Base-by-base conservation (phyloP, 2,113 vertebrate species). In the Sander vitreus region DNA sequence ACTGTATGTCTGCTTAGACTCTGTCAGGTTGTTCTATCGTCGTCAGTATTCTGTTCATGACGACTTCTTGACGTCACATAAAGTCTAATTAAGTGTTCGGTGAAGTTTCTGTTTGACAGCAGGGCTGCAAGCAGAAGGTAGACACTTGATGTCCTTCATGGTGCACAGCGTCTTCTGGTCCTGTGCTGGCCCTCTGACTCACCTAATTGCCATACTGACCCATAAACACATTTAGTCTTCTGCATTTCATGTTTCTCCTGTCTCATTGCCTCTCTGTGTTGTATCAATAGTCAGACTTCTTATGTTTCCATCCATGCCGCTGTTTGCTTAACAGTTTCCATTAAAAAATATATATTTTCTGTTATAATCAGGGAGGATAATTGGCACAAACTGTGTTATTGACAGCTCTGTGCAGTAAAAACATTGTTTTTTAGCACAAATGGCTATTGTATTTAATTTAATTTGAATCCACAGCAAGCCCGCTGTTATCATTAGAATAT, bases 21-120 rank as follows among this genome's bases (percentile, higher is more conserved):
- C 55, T 18, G 36, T n/a, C 15, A 33, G 3, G 14, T 55, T 55
- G 45, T 39, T 63, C 62, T 87, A 54, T 81, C 15, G 16, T 58
- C 72, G 64, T 45, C 68, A 48, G 66, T 63, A 15, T 78, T 53
- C 36, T 55, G 36, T 74, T 69, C 69, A 6, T 33, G 50, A 51
- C 72, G 27, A 27, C 58, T 74, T 69, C 69, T 33, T 33, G 36
- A 39, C 36, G 59, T 73, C 66, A 74, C 73, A 88, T 82, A 84
- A 85, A 84, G 82, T 92, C 78, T 78, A 92, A 92, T 86, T 85
- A 77, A 87, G 85, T 76, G 43, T 87, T 82, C 62, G 88, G 87
- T 67, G 85, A 89, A 90, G 87, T 89, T 88, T 90, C 57, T 77
- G 55, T 86, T 69, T 51, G 72, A 47, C 73, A 78, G 76, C 64